Evolutionary conservation across 2,797 vertebrate species (phyloP).

Genomic region (Crocodylus rhombifer): DNA sequence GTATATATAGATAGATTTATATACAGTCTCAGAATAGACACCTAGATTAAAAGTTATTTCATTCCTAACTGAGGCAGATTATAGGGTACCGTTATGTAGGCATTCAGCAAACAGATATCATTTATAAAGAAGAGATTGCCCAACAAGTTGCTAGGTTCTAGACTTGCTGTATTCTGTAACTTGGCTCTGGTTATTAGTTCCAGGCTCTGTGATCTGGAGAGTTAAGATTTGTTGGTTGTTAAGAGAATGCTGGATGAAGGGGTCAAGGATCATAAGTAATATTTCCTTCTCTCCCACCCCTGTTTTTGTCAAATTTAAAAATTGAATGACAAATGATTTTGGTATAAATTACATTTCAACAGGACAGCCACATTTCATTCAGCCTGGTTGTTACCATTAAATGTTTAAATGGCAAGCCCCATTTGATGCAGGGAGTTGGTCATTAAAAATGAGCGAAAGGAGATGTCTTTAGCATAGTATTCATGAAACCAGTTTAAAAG

Average conservation of each 20-base stretch:
- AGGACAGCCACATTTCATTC: background rate
- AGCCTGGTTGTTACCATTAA: background rate
- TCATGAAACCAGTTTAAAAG: background rate
- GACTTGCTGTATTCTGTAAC: background rate
- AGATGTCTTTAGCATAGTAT: background rate
- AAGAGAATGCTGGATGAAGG: background rate
- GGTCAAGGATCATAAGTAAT: background rate
- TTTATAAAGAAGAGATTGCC: background rate
- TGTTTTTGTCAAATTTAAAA: background rate
- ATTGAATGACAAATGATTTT: background rate
- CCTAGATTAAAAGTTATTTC: conserved; percentile 32
- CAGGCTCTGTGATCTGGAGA: background rate
- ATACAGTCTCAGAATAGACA: background rate
- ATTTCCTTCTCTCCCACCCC: background rate
- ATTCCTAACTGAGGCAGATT: background rate
- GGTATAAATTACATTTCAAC: accelerated
- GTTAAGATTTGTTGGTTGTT: background rate
- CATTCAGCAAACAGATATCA: background rate
- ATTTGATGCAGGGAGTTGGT: background rate
- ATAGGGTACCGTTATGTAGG: background rate
- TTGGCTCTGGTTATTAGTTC: background rate
- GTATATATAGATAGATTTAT: background rate
- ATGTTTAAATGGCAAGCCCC: background rate
- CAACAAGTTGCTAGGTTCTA: background rate
- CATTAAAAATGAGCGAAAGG: background rate